These are phyloP conservation scores for Zaprionus lineosus DNA, from an alignment of 2,888 invertebrate species.

Conservation along the genomic window DNA sequence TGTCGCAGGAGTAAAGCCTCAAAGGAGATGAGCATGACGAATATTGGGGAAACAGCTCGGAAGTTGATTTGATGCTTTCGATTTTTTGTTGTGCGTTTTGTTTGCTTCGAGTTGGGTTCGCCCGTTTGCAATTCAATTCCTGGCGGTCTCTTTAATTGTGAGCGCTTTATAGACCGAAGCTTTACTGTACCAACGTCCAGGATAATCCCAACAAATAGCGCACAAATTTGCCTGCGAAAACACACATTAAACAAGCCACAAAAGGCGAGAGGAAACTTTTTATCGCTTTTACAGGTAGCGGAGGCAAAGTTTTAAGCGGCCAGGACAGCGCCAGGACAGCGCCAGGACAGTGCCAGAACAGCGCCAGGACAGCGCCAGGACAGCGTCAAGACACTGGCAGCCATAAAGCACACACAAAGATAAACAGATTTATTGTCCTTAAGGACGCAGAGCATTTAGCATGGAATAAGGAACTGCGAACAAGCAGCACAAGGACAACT, in stretches of 20 bases:
- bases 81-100: conserved; percentile 12
- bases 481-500: conserved; percentile 26
- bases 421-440: conserved; percentile 75
- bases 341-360: not conserved
- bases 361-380: conserved; percentile 33
- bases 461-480: too few species aligned
- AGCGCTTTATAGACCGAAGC: conserved; percentile 19
- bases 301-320: conserved; percentile 42
- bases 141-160: conserved; percentile 24
- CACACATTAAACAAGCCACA: conserved; percentile 45
- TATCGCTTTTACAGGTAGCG: conserved; percentile 55
- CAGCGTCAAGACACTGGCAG: conserved; percentile 54
- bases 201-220: conserved; percentile 51
- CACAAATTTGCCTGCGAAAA: conserved; percentile 53
- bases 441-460: conserved; percentile 34
- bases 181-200: conserved; percentile 6
- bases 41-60: conserved; percentile 1
- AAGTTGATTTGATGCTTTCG: not conserved
- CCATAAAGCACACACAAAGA: conserved; percentile 60
- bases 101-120: conserved; percentile 5
- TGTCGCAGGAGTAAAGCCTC: conserved; percentile 23
- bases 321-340: not conserved
- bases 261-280: conserved; percentile 50
- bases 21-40: conserved; percentile 20
- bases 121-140: conserved; percentile 36